These are phyloP conservation scores for Dasypus novemcinctus DNA, from an alignment of 2,113 vertebrate genomes.

Conservation along the genomic window DNA sequence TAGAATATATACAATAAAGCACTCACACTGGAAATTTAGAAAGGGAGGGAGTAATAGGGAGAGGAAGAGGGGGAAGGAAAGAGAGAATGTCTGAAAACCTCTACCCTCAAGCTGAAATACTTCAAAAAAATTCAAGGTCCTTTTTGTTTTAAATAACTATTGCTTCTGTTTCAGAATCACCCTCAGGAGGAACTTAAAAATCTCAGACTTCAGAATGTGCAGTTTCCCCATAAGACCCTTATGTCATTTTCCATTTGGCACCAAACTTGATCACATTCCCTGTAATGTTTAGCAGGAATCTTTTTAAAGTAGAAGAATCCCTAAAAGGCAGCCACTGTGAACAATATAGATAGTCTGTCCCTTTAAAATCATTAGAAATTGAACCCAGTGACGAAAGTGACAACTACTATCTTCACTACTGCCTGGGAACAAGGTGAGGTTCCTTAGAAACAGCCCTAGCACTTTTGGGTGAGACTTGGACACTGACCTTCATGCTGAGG, in stretches of 20 bases:
- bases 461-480: neutral
- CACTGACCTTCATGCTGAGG: neutral
- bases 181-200: slow-evolving; percentile 59
- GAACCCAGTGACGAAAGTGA: neutral
- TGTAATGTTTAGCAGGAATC: slow-evolving; percentile 11
- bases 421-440: neutral
- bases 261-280: neutral
- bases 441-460: neutral
- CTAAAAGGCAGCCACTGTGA: neutral
- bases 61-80: neutral
- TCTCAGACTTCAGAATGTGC: slow-evolving; percentile 31
- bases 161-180: slow-evolving; percentile 49
- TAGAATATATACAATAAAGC: neutral
- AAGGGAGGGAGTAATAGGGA: neutral
- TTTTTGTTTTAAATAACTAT: slow-evolving; percentile 67
- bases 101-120: neutral
- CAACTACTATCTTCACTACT: neutral
- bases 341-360: neutral
- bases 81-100: neutral
- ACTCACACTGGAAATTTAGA: neutral
- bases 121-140: slow-evolving; percentile 60
- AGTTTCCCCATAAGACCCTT: slow-evolving; percentile 16
- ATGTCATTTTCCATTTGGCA: slow-evolving; percentile 44
- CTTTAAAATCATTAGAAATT: neutral
- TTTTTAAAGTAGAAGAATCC: slow-evolving; percentile 32